Evolutionary conservation across 2,113 vertebrate species (phyloP).

Genomic region (Boulengeromyrus knoepffleri): DNA sequence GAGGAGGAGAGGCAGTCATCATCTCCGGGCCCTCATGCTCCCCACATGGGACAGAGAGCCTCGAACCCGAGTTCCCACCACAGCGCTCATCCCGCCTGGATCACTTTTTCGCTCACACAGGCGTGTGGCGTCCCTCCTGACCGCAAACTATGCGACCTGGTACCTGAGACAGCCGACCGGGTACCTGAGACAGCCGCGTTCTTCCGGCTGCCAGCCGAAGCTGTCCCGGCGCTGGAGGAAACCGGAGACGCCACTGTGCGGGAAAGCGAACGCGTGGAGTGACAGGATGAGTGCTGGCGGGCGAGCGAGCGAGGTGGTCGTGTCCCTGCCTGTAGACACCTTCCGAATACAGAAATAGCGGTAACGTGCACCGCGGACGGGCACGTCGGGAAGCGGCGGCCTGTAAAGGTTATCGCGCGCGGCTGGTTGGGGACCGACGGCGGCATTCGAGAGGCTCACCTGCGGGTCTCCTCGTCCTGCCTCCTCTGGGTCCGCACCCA

Average conservation of each 20-base stretch:
- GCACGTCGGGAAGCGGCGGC: neutral
- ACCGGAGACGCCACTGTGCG: neutral
- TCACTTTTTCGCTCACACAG: neutral
- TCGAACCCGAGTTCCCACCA: neutral
- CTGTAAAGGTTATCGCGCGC: neutral
- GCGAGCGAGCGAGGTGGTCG: neutral
- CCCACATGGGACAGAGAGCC: neutral
- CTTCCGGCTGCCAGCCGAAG: neutral
- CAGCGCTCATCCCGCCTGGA: neutral
- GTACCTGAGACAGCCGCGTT: neutral
- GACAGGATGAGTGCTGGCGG: neutral
- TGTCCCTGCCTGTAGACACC: neutral
- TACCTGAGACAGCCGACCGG: neutral
- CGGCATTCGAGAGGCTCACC: slow-evolving; percentile 43
- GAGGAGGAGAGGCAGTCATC: no score
- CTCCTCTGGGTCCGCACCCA: slow-evolving; percentile 84
- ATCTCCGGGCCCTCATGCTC: neutral
- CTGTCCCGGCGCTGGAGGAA: neutral
- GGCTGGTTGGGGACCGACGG: neutral
- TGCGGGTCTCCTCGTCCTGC: slow-evolving; percentile 75
- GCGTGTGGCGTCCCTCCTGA: neutral
- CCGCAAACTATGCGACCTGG: neutral
- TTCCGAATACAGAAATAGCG: neutral
- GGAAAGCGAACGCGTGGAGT: neutral
- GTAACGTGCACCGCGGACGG: neutral